Conservation (phyloP, 2,113 vertebrate species). For the Nesogale talazaci region DNA sequence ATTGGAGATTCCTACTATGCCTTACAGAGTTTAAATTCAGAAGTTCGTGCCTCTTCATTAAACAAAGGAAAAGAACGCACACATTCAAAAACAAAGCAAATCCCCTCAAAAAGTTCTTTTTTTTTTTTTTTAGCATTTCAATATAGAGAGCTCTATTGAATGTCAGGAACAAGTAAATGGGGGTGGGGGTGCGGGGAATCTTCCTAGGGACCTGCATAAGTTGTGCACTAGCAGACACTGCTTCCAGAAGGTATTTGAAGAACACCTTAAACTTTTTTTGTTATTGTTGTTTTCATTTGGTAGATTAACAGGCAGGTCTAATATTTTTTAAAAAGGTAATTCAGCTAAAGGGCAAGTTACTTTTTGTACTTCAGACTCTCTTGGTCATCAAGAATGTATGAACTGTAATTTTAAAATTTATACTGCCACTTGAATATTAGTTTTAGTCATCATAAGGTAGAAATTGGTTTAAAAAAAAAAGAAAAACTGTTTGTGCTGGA, state of each 20-base stretch:
- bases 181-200: constrained; percentile 67
- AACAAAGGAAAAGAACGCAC: constrained; percentile 83
- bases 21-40: constrained; percentile 89
- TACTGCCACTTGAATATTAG: constrained; percentile 86
- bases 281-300: constrained; percentile 20
- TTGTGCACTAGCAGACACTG: constrained; percentile 84
- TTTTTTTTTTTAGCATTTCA: constrained; percentile 80
- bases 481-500: constrained; percentile 84
- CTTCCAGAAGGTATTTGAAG: constrained; percentile 81
- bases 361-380: constrained; percentile 86
- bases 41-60: constrained; percentile 87
- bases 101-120: constrained; percentile 38
- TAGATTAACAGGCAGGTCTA: constrained; percentile 78
- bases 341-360: constrained; percentile 83
- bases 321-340: constrained; percentile 76
- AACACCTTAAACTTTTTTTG: constrained; percentile 78
- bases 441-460: constrained; percentile 83
- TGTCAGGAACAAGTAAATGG: constrained; percentile 75
- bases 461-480: constrained; percentile 51
- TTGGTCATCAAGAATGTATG: constrained; percentile 85
- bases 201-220: constrained; percentile 81
- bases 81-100: constrained; percentile 62
- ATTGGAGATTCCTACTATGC: constrained; percentile 88
- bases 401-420: constrained; percentile 85
- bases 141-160: constrained; percentile 82